Percentiles rank a stretch among this genome's conserved stretches.
Evolutionary conservation across 2,888 invertebrate genomes (phyloP).

Genomic region (Andrena chrysosceles): DNA sequence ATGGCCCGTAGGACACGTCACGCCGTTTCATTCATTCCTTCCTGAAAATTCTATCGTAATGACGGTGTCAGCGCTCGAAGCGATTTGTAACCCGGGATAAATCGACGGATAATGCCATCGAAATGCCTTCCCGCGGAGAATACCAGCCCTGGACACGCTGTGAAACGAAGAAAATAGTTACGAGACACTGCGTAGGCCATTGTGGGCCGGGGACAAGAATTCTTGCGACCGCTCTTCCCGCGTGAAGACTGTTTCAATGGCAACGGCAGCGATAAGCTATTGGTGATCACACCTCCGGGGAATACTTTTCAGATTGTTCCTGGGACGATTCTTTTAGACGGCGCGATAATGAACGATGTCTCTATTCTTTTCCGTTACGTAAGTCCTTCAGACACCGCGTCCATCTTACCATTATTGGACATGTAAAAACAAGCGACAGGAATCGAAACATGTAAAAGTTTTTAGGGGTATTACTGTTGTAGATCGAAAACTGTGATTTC

Average conservation of each 20-base stretch:
- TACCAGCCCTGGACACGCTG: not conserved
- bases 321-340: not conserved
- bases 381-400: not conserved
- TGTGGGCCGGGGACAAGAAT: conserved; percentile 61
- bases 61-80: conserved; percentile 13
- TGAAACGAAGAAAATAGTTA: conserved; percentile 29
- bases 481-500: too few species aligned
- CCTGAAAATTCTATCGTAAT: conserved; percentile 12
- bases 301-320: conserved; percentile 26
- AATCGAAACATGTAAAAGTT: too few species aligned
- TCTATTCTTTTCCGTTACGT: not conserved
- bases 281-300: conserved; percentile 35
- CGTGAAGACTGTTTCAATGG: conserved; percentile 44
- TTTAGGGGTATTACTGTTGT: too few species aligned
- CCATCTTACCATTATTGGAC: too few species aligned
- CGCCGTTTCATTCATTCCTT: not conserved
- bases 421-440: too few species aligned
- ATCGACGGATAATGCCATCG: conserved; percentile 32
- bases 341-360: not conserved
- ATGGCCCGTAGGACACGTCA: conserved; percentile 6
- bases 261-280: conserved; percentile 43
- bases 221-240: conserved; percentile 45
- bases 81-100: conserved; percentile 34
- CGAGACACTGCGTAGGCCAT: conserved; percentile 65
- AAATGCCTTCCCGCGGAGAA: conserved; percentile 19